Percentiles rank a stretch among this genome's conserved stretches.
Conservation (phyloP, 2,797 vertebrate genomes). For the Sebastes oblongus region DNA sequence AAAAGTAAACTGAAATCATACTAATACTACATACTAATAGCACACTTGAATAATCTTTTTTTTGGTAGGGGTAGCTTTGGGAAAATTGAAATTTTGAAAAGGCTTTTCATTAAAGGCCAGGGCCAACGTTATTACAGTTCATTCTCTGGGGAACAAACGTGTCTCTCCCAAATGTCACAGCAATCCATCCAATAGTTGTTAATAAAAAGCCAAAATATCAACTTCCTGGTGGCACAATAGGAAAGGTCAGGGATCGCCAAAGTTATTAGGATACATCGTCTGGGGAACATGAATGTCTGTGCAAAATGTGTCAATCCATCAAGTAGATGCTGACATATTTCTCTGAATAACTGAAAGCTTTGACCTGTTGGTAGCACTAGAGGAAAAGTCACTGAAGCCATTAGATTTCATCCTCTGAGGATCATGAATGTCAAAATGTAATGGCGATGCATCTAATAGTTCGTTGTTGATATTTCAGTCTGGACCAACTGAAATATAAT, state of each 20-base stretch:
- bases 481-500: background rate
- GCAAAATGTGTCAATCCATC: background rate
- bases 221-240: background rate
- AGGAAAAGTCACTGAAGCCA: background rate
- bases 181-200: background rate
- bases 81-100: background rate
- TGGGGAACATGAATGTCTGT: background rate
- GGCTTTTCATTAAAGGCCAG: background rate
- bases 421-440: background rate
- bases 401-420: background rate
- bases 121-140: background rate
- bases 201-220: background rate
- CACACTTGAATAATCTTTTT: no score
- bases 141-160: background rate
- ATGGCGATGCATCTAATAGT: background rate
- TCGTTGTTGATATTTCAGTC: background rate
- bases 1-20: no score
- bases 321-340: background rate
- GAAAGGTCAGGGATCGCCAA: background rate
- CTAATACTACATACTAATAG: no score
- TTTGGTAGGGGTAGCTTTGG: background rate
- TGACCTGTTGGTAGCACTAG: background rate
- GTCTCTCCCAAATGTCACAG: background rate
- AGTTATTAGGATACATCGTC: background rate
- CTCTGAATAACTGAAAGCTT: background rate